phyloP scores from a whole-genome alignment of 2,113 vertebrate genomes.

The Catharus bicknelli region DNA sequence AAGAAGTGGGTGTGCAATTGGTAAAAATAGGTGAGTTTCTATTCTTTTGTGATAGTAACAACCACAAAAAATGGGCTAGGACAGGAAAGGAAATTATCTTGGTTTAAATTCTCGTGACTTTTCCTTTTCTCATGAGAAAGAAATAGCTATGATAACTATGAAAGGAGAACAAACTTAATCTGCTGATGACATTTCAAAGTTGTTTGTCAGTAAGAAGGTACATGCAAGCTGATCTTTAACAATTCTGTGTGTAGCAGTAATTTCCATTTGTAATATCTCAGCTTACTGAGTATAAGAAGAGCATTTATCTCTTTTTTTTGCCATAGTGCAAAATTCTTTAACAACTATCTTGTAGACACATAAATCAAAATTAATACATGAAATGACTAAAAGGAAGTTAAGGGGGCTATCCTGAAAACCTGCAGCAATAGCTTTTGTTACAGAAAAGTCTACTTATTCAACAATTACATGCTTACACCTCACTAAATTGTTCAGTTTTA shows the following conservation, averaged over 20 bases:
- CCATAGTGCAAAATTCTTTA: conserved; percentile 49
- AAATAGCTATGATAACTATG: background rate
- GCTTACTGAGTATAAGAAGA: conserved; percentile 60
- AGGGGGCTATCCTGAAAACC: background rate
- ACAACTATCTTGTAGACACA: background rate
- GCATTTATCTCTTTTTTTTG: conserved; percentile 53
- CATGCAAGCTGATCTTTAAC: conserved; percentile 60
- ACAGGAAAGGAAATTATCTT: background rate
- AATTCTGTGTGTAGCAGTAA: conserved; percentile 64
- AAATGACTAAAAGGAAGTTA: conserved; percentile 29
- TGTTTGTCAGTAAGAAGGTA: conserved; percentile 65
- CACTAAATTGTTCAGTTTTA: conserved; percentile 9
- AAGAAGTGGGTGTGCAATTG: background rate
- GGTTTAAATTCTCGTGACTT: background rate
- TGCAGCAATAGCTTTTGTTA: background rate
- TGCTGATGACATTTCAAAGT: conserved; percentile 63
- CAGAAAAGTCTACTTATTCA: background rate
- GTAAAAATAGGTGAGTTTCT: background rate
- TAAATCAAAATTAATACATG: conserved; percentile 44
- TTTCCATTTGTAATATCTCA: conserved; percentile 68
- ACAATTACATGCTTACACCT: background rate
- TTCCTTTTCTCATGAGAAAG: background rate
- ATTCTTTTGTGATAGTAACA: background rate
- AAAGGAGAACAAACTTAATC: conserved; percentile 53
- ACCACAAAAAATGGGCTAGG: background rate